Evolutionary conservation across 2,888 invertebrate species (phyloP).

Genomic region (Caradrina clavipalpis): DNA sequence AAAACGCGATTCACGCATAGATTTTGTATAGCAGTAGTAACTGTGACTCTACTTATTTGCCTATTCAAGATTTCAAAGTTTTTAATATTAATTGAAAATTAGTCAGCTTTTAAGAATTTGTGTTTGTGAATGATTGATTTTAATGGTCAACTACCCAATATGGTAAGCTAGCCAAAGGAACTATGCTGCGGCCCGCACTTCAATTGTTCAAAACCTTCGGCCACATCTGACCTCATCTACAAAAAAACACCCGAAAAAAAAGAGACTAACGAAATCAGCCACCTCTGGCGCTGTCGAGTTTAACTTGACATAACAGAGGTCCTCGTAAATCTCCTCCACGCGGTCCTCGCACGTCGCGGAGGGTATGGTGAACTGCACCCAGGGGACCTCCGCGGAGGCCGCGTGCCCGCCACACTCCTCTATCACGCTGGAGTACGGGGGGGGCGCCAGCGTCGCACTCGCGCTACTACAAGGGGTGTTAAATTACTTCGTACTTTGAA

Average conservation of each 20-base stretch:
- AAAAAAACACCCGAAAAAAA: conserved; percentile 42
- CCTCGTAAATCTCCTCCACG: conserved; percentile 96
- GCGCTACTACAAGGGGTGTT: conserved; percentile 77
- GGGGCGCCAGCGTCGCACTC: conserved; percentile 75
- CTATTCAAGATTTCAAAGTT: too few relatives aligned
- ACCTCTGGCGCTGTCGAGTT: conserved; percentile 93
- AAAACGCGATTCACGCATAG: too few relatives aligned
- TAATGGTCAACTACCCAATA: neutral
- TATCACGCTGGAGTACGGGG: conserved; percentile 71
- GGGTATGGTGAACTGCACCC: conserved; percentile 93
- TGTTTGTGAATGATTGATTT: too few relatives aligned
- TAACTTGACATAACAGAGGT: conserved; percentile 96
- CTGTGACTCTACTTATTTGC: too few relatives aligned
- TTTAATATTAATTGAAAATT: too few relatives aligned
- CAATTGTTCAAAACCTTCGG: neutral
- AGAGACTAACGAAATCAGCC: conserved; percentile 57
- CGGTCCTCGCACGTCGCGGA: conserved; percentile 91
- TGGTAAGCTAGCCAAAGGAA: neutral
- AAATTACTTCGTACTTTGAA: conserved; percentile 47
- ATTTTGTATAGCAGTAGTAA: too few relatives aligned
- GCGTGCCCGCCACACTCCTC: conserved; percentile 70
- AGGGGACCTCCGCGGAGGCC: conserved; percentile 87
- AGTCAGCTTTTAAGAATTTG: too few relatives aligned
- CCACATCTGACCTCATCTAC: conserved; percentile 42
- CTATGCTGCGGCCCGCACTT: too few relatives aligned